A percentile compares a stretch with the other conserved stretches of the same genome.
Conservation (phyloP, 2,797 vertebrate genomes). For the Pangasius mekongensis region DNA sequence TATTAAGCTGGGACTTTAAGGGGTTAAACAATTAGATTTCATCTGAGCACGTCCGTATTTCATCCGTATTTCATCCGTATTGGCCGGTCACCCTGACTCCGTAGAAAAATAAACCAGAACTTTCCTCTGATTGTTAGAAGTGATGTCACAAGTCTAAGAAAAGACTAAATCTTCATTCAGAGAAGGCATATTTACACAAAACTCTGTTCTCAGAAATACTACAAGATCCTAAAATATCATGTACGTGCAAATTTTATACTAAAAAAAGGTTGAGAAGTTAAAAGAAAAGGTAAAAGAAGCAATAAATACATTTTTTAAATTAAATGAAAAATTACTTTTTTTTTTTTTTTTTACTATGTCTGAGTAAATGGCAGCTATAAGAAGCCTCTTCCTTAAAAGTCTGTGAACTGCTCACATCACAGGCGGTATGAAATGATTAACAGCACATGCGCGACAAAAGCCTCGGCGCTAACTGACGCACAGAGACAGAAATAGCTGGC, state of each 20-base stretch:
- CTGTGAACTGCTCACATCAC: background rate
- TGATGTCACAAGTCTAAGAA: constrained; percentile 4
- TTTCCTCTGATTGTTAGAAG: constrained; percentile 27
- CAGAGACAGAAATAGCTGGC: constrained; percentile 26
- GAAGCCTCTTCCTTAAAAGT: background rate
- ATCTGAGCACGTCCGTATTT: background rate
- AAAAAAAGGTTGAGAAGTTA: background rate
- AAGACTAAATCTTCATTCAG: background rate
- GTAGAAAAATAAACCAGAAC: constrained; percentile 27
- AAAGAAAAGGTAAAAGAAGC: background rate
- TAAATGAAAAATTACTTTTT: background rate
- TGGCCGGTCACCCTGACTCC: background rate
- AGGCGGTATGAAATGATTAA: constrained; percentile 1
- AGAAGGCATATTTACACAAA: background rate
- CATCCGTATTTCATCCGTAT: too few species aligned
- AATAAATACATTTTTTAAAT: background rate
- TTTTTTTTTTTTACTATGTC: background rate
- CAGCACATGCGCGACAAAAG: background rate
- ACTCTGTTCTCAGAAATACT: background rate
- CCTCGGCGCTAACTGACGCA: background rate
- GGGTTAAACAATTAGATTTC: background rate
- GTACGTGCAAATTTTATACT: background rate
- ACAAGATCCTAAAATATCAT: background rate
- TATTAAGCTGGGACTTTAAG: background rate
- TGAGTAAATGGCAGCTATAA: background rate